A percentile compares a stretch with the other conserved stretches of the same genome.
Conservation (phyloP, 2,797 vertebrate genomes). For the Spatula clypeata region DNA sequence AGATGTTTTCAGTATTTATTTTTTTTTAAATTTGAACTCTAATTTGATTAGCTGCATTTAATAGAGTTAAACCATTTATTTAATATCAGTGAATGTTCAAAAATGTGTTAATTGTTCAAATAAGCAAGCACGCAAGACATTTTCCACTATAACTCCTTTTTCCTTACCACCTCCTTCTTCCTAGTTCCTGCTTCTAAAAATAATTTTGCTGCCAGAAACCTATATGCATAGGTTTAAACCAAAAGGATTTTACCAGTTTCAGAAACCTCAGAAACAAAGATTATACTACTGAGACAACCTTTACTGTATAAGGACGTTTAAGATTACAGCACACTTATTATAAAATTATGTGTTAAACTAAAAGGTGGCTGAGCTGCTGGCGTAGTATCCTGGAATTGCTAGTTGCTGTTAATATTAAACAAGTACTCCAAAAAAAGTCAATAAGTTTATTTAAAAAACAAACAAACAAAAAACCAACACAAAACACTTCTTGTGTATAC, state of each 20-base stretch:
- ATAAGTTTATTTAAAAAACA: not conserved
- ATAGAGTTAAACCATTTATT: not conserved
- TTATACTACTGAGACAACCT: not conserved
- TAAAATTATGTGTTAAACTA: not conserved
- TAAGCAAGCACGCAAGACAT: not conserved
- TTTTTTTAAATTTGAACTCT: not conserved
- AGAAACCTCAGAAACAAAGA: not conserved
- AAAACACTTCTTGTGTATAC: not conserved
- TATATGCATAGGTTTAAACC: not conserved
- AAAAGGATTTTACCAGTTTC: not conserved
- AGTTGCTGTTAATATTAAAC: not conserved
- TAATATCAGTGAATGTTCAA: not conserved
- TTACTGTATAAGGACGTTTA: not conserved
- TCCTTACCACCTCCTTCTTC: not conserved
- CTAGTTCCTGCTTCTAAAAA: conserved; percentile 15
- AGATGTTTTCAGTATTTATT: not conserved
- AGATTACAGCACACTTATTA: not conserved
- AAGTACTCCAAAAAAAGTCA: not conserved
- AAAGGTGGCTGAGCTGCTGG: not conserved
- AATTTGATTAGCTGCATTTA: not conserved
- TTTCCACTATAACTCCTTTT: not conserved
- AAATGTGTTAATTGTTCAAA: not conserved
- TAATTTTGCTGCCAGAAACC: not conserved
- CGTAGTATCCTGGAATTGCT: not conserved
- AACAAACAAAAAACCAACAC: not conserved